phyloP scores from a whole-genome alignment of 2,888 invertebrate species.

The Lasiommata megera region DNA sequence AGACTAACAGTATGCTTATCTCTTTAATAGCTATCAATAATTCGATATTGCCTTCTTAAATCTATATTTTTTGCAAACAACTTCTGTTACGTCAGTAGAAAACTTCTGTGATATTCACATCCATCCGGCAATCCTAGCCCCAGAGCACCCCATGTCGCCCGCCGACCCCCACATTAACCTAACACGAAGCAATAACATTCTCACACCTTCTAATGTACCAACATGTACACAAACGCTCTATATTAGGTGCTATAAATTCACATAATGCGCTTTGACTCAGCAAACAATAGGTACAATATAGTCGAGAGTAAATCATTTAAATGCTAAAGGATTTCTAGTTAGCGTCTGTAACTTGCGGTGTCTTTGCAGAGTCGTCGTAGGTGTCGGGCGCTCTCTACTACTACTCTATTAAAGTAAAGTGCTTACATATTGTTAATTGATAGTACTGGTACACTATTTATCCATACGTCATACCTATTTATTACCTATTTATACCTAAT shows the following conservation, averaged over 20 bases:
- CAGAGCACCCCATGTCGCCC: slow-evolving; percentile 35
- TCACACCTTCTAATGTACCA: slow-evolving; percentile 59
- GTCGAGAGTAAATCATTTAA: slow-evolving; percentile 16
- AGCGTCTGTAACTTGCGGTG: background rate
- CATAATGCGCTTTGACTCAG: slow-evolving; percentile 23
- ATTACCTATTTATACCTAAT: no score
- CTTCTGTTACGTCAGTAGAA: background rate
- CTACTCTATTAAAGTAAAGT: no score
- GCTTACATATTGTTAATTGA: no score
- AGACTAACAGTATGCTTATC: no score
- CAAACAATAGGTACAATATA: slow-evolving; percentile 19
- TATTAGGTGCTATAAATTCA: slow-evolving; percentile 39
- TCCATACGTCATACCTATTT: no score
- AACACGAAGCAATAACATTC: slow-evolving; percentile 70
- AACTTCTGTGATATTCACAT: background rate
- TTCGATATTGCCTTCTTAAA: no score
- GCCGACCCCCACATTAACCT: slow-evolving; percentile 57
- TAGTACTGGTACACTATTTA: no score
- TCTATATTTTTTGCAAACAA: no score
- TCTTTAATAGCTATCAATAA: no score
- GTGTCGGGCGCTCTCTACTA: background rate
- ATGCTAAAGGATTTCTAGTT: slow-evolving; percentile 6
- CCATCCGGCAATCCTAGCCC: background rate
- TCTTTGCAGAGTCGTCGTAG: background rate
- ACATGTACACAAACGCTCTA: slow-evolving; percentile 43